These are phyloP conservation scores for Drosophila teissieri DNA, from an alignment of 1,140 invertebrate species.

Conservation along the genomic window DNA sequence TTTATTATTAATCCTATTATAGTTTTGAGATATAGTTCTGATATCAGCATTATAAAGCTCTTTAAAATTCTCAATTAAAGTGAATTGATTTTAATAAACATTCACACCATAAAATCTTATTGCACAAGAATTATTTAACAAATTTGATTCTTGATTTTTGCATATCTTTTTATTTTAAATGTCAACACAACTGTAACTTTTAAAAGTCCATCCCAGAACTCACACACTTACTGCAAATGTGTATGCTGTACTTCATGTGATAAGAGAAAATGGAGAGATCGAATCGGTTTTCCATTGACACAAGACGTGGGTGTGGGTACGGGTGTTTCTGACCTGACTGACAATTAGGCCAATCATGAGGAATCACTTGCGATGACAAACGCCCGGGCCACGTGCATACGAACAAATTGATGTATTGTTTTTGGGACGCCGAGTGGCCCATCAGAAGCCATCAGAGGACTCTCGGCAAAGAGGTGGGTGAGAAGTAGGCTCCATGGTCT, in stretches of 20 bases:
- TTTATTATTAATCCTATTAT: too few species aligned
- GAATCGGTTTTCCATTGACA: slow-evolving; percentile 22
- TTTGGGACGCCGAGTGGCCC: slow-evolving; percentile 25
- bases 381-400: slow-evolving; percentile 50
- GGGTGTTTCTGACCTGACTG: slow-evolving; percentile 59
- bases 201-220: slow-evolving; percentile 1
- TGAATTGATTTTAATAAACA: too few species aligned
- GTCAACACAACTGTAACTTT: neutral
- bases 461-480: slow-evolving; percentile 4
- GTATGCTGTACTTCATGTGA: slow-evolving; percentile 8
- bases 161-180: neutral
- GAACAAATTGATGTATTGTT: slow-evolving; percentile 76
- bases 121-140: too few species aligned
- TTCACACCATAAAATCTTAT: too few species aligned
- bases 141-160: neutral
- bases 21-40: too few species aligned
- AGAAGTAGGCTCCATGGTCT: slow-evolving; percentile 33
- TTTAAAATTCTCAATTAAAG: too few species aligned
- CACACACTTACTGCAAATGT: slow-evolving; percentile 1
- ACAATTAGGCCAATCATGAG: slow-evolving; percentile 75
- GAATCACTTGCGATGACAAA: slow-evolving; percentile 59
- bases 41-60: too few species aligned
- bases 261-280: slow-evolving; percentile 1
- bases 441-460: slow-evolving; percentile 12
- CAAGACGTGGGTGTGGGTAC: neutral